Evolutionary conservation across 2,888 invertebrate species (phyloP).

Genomic region (Trilocha varians): DNA sequence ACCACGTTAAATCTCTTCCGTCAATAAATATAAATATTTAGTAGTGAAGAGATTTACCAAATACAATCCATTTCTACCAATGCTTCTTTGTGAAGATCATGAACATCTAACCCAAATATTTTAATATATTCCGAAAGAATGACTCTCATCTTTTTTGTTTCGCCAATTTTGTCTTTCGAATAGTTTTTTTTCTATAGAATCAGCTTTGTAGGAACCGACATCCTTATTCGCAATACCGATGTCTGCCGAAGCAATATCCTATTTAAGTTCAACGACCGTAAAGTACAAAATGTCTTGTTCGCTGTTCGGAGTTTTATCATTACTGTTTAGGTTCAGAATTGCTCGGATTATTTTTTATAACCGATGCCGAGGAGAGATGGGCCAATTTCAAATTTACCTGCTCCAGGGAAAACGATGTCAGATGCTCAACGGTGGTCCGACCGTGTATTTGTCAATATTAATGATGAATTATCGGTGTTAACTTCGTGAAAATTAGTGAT

Average conservation of each 20-base stretch:
- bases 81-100: background rate
- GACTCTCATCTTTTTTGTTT: slow-evolving; percentile 18
- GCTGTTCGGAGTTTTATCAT: slow-evolving; percentile 15
- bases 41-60: too few relatives aligned
- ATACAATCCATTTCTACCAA: too few relatives aligned
- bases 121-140: background rate
- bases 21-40: too few relatives aligned
- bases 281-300: slow-evolving; percentile 23
- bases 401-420: slow-evolving; percentile 33
- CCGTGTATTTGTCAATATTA: slow-evolving; percentile 12
- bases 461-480: slow-evolving; percentile 17
- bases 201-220: slow-evolving; percentile 41
- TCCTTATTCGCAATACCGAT: slow-evolving; percentile 14
- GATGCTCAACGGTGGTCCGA: slow-evolving; percentile 21
- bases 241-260: slow-evolving; percentile 23
- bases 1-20: too few relatives aligned
- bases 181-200: slow-evolving; percentile 21
- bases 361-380: slow-evolving; percentile 30
- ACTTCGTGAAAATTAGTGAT: slow-evolving; percentile 7
- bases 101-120: background rate
- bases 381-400: slow-evolving; percentile 57
- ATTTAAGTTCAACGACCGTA: slow-evolving; percentile 27
- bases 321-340: slow-evolving; percentile 29
- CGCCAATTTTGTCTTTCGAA: slow-evolving; percentile 24
- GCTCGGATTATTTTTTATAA: slow-evolving; percentile 25